phyloP scores from a whole-genome alignment of 1,140 invertebrate species.

The Drosophila simulans region DNA sequence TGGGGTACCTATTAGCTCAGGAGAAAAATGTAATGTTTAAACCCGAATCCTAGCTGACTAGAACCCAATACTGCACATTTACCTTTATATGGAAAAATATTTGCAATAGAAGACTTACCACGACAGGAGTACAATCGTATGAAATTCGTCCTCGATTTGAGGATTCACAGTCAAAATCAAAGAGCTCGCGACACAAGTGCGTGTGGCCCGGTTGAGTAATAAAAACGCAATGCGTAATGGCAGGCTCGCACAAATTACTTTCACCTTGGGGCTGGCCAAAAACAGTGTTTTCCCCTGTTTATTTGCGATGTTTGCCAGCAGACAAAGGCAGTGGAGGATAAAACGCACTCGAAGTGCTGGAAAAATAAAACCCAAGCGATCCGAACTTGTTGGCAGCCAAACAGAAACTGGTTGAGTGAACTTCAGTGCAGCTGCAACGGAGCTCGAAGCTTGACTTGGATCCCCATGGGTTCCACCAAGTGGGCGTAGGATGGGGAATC shows the following conservation, averaged over 20 bases:
- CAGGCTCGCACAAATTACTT: conserved; percentile 43
- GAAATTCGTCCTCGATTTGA: conserved; percentile 6
- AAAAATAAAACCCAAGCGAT: conserved; percentile 15
- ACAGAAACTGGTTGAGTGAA: conserved; percentile 74
- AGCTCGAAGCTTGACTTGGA: conserved; percentile 31
- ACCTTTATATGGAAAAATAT: neutral
- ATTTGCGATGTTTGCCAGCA: neutral
- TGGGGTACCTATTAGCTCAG: neutral
- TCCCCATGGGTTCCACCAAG: conserved; percentile 29
- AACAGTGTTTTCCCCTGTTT: conserved; percentile 18
- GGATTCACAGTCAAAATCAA: neutral
- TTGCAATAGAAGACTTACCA: conserved; percentile 9
- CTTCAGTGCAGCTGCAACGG: conserved; percentile 48
- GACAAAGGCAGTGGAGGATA: conserved; percentile 7
- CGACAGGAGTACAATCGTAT: neutral
- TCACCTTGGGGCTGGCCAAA: conserved; percentile 40
- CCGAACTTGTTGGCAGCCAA: conserved; percentile 71
- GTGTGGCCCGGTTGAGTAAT: conserved; percentile 26
- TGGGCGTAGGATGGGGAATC: conserved; percentile 16
- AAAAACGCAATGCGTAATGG: conserved; percentile 42
- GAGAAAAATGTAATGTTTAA: too few species aligned
- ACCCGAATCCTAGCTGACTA: too few species aligned
- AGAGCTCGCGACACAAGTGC: conserved; percentile 5
- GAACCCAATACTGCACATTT: too few species aligned
- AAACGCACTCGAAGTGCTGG: conserved; percentile 5